phyloP scores from a whole-genome alignment of 30 jellyfish, hydroid and myxozoan species.

The Calvadosia cruxmelitensis region DNA sequence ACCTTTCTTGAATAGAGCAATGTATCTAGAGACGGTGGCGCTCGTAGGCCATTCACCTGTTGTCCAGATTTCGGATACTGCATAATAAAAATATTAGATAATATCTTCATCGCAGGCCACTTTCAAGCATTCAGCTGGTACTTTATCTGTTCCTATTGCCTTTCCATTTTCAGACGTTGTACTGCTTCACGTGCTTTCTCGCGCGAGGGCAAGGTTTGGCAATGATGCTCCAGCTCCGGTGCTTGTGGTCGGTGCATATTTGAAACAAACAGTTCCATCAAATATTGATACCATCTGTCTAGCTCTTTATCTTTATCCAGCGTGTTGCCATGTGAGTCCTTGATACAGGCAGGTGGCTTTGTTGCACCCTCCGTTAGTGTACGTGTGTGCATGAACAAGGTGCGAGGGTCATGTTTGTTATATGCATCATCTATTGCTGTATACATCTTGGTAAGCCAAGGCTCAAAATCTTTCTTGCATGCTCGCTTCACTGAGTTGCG shows the following conservation, averaged over 20 bases:
- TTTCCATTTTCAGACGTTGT: background rate
- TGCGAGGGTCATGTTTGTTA: no score
- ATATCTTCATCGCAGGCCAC: background rate
- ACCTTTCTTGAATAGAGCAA: constrained; percentile 17
- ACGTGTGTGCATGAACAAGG: no score
- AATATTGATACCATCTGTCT: constrained; percentile 11
- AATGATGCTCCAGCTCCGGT: background rate
- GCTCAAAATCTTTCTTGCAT: no score
- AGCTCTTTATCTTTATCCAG: background rate
- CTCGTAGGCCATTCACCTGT: constrained; percentile 17
- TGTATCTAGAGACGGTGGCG: background rate
- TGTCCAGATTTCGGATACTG: constrained; percentile 16
- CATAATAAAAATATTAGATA: no score
- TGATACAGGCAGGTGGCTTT: no score
- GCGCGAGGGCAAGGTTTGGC: constrained; percentile 5
- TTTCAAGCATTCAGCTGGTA: constrained; percentile 22
- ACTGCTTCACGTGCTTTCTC: constrained; percentile 3
- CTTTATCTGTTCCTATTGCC: constrained; percentile 15
- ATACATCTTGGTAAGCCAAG: no score
- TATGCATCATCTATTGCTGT: no score
- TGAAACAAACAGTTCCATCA: background rate
- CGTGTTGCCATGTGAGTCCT: no score
- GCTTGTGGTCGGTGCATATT: background rate
- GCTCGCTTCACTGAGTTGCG: no score
- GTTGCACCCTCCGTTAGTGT: no score